Evolutionary conservation across 2,888 invertebrate species (phyloP), one percentile per base, ranked within the genome.

Genomic region (Nysson spinosus): DNA sequence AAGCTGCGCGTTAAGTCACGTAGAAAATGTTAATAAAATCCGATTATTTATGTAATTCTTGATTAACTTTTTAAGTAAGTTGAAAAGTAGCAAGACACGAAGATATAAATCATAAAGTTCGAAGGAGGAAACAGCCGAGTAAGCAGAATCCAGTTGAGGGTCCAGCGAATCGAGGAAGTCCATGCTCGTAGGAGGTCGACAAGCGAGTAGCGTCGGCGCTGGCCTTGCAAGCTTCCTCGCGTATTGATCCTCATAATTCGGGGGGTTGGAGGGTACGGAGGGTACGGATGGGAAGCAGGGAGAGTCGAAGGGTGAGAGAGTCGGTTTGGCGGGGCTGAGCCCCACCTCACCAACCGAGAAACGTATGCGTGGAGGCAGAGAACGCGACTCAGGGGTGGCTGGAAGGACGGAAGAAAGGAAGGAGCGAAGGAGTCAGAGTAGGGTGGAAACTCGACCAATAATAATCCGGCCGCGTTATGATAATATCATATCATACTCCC

Each of bases 181-280:
- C 79, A 79, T 74, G 70, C 76, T 75, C 77, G 79, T 80, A 79
- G 85, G 78, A 80, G 82, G 81, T 81, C 81, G 81, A 80, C 78
- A 77, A 77, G 77, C 77, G 82, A 84, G 81, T 83, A 82, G 82
- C 79, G 80, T 81, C 83, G 83, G 82, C 80, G 83, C 83, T 83
- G 83, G 78, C 82, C 82, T 84, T 83, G 84, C 84, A 74, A 83
- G 83, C 83, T 84, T 82, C 79, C 82, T 83, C 83, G 85, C 80
- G 86, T 86, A 86, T 86, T 86, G 86, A 86, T 86, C 86, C 85
- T 86, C 85, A 86, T 86, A 86, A 86, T 86, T 86, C 80, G 78
- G 81, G 77, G 79, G 79, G 76, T 78, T 51, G 55, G 64, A 50
- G 60, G 57, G 65, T 65, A n/a, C 60, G 74, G 71, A 64, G 64